Evolutionary conservation across 1,140 invertebrate genomes (phyloP), one percentile per base, ranked within the genome.

Genomic region (Calliopsis andreniformis): DNA sequence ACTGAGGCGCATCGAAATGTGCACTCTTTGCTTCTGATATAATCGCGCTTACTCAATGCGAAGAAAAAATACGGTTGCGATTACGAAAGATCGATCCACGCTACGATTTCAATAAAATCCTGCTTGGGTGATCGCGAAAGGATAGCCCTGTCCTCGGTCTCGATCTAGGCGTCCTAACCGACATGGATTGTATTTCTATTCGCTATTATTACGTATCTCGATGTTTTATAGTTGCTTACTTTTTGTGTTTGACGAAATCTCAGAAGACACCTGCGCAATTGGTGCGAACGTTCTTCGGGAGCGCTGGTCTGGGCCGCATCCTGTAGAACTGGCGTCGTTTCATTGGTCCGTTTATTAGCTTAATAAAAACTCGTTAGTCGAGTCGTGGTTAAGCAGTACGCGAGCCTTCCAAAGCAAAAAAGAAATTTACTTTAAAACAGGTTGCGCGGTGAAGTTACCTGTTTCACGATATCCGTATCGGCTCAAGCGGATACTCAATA

Each of bases 1-100:
- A 83, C 35, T n/a, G 35, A 43, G 28, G 14, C 55, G 61, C 71
- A 66, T 76, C 51, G 79, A 83, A 83, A 83, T 78, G 51, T 62
- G 42, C 43, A 61, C 53, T 42, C 75, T 25, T 64, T 79, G 14
- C 23, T 28, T 0, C 42, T 79, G 66, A 82, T 53, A 76, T 67
- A 83, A 82, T 83, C 55, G 39, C 25, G 66, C 39, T 71, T 71
- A 43, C 58, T n/a, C 32, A 71, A 71, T 56, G 43, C 16, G 68
- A 71, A 51, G 32, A 67, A 25, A 83, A 75, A 69, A 82, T 75
- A 39, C 10, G 64, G 63, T 49, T 28, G 23, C 32, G 3, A 32
- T 83, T 82, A 53, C 61, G 66, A 30, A 64, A 73, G 23, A n/a
- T 6, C n/a, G 28, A 59, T 18, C 16, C 39, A n/a, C 39, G 8